Base-by-base conservation (phyloP, 2,888 invertebrate genomes). In the Molanna angustata region DNA sequence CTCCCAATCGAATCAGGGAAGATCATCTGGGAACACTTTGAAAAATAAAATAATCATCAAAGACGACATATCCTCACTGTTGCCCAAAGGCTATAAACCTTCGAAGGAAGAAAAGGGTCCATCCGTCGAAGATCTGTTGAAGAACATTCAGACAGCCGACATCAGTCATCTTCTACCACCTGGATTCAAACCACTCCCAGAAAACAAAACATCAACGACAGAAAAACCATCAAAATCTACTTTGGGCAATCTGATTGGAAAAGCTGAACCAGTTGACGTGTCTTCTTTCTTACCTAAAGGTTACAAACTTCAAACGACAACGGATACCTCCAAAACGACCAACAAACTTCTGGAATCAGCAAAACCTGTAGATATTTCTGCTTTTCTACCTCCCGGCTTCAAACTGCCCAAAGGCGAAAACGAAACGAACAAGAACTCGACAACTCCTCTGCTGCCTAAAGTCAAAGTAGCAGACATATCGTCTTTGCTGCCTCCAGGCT, bases 131-230 rank as follows among this genome's bases (percentile, higher is more conserved):
- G 74, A 74, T 49, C 43, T 74, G 18, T 65, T 74, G 40, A 69
- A 71, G 61, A 73, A 79, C 65, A 67, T 78, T 7, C 74, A 80
- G 62, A 71, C 74, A 37, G 80, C 81, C 60, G 81, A 83, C 60
- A 62, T 82, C 1, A 79, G 73, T 61, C 78, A 82, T 59, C 74
- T 86, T 42, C 69, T 86, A 56, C 86, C 86, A n/a, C 79, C 83
- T 6, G 85, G 83, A 2, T 88, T 79, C 62, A 86, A 85, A 61
- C 64, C 72, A 7, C 67, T 47, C 2, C 21, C 43, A n/a, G 49
- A 51, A 54, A 52, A 32, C 42, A 19, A 48, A 31, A 27, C 47
- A 3, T 14, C 14, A n/a, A 16, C 50, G 4, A 53, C 52, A 11
- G 33, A 20, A 2, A 55, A 55, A 39, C 40, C 52, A 2, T 31